Conservation (phyloP, 2,797 vertebrate genomes). For the Notolabrus celidotus region DNA sequence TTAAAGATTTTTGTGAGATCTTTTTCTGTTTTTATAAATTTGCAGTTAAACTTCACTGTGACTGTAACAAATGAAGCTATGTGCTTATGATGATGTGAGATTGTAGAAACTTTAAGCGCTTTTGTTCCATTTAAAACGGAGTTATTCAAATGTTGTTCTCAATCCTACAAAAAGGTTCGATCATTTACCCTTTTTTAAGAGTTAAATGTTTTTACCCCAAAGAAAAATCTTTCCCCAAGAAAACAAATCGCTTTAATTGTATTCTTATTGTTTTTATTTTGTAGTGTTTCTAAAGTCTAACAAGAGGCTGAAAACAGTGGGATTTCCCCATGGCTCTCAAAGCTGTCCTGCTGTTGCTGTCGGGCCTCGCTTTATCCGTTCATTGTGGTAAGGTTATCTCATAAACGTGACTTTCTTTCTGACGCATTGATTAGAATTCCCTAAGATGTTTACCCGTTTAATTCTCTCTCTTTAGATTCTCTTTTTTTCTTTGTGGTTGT, state of each 20-base stretch:
- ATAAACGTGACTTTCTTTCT: background rate
- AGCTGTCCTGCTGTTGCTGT: constrained; percentile 34
- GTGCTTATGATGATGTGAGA: background rate
- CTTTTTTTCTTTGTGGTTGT: no score
- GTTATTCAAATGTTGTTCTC: no score
- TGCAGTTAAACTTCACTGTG: no score
- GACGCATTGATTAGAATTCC: background rate
- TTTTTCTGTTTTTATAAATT: no score
- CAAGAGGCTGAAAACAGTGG: constrained; percentile 16
- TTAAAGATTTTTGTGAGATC: no score
- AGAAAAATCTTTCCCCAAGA: no score
- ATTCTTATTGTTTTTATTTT: background rate
- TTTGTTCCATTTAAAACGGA: no score
- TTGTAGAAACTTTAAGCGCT: background rate
- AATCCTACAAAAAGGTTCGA: no score
- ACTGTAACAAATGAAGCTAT: background rate
- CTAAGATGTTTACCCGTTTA: no score
- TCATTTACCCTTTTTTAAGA: no score
- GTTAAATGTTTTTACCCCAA: background rate
- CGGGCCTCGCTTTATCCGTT: constrained; percentile 33
- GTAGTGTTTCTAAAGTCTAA: constrained; percentile 14
- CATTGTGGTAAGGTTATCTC: constrained; percentile 50
- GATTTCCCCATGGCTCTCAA: constrained; percentile 65
- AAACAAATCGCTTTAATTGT: no score
- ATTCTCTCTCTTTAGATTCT: no score